Evolutionary conservation across 2,113 vertebrate species (phyloP), one percentile per base, ranked within the genome.

Genomic region (Colossoma macropomum): DNA sequence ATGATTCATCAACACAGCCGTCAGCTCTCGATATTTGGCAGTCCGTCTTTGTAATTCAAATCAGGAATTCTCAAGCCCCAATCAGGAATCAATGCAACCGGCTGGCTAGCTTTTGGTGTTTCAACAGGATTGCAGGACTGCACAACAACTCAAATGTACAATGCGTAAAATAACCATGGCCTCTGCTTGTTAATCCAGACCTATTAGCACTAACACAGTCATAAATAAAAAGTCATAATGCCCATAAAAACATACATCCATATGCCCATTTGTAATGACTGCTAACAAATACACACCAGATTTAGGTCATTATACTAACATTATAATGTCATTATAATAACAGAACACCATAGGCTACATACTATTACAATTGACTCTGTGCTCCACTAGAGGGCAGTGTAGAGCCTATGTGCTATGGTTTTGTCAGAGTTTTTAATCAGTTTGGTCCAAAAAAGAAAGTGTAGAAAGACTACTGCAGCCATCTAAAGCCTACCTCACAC

Each of bases 1-100:
- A 94, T 94, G 90, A 93, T 94, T 95, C 93, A 95, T 91, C 77
- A 84, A 91, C 92, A 90, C 92, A 89, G 89, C 90, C 90, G 87
- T 94, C 93, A 92, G 92, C 88, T 91, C 92, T 92, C 90, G 88
- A 92, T 91, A 15, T 91, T 89, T 91, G 86, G 87, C 84, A 80
- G 90, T 86, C 89, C 89, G 88, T 84, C 89, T 84, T 89, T 84
- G 34, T 87, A 90, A 91, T 91, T 91, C 68, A 84, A 90, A 92
- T 84, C 79, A 90, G 90, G 89, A 84, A n/a, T 90, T 85, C 82
- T 89, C 90, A 56, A 82, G 80, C 60, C 27, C 66, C 62, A 28
- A n/a, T 69, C 34, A 75, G 62, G 62, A 41, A 27, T 45, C 38
- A 32, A 45, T 65, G 15, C 11, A 23, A 27, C 50, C 17, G n/a